Evolutionary conservation across 1,140 invertebrate genomes (phyloP).

Genomic region (Eupeodes corollae): DNA sequence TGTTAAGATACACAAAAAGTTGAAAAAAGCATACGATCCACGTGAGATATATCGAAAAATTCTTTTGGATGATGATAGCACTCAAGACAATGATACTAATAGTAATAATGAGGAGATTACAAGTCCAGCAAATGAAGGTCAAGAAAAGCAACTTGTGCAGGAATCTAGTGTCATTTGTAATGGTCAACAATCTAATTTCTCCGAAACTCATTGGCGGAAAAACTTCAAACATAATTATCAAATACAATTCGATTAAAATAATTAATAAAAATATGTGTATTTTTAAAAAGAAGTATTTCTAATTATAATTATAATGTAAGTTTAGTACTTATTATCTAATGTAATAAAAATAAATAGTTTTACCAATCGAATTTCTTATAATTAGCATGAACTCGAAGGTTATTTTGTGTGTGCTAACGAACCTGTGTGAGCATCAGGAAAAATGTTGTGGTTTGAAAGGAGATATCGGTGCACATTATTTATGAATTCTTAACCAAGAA

Average conservation of each 20-base stretch:
- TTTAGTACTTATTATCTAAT: too few relatives aligned
- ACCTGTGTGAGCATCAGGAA: too few relatives aligned
- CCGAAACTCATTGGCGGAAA: slow-evolving; percentile 25
- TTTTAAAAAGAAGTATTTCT: neutral
- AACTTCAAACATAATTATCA: slow-evolving; percentile 21
- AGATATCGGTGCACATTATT: too few relatives aligned
- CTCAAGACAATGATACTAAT: slow-evolving; percentile 10
- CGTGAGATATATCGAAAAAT: slow-evolving; percentile 29
- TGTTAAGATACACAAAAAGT: neutral
- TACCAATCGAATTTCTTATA: too few relatives aligned
- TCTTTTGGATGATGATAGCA: slow-evolving; percentile 25
- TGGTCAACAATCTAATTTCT: slow-evolving; percentile 16
- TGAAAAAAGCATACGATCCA: slow-evolving; percentile 14
- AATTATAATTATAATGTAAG: too few relatives aligned
- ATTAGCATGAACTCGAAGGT: too few relatives aligned
- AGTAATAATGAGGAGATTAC: slow-evolving; percentile 7
- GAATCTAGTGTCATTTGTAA: slow-evolving; percentile 6
- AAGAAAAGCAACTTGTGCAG: neutral
- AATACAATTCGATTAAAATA: slow-evolving; percentile 12
- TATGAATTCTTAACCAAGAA: too few relatives aligned
- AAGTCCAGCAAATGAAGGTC: neutral
- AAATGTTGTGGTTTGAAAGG: too few relatives aligned
- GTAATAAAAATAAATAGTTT: too few relatives aligned
- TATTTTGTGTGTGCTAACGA: too few relatives aligned
- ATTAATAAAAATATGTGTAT: neutral